Evolutionary conservation across 1,140 invertebrate genomes (phyloP).

Genomic region (Polypedilum pembai): DNA sequence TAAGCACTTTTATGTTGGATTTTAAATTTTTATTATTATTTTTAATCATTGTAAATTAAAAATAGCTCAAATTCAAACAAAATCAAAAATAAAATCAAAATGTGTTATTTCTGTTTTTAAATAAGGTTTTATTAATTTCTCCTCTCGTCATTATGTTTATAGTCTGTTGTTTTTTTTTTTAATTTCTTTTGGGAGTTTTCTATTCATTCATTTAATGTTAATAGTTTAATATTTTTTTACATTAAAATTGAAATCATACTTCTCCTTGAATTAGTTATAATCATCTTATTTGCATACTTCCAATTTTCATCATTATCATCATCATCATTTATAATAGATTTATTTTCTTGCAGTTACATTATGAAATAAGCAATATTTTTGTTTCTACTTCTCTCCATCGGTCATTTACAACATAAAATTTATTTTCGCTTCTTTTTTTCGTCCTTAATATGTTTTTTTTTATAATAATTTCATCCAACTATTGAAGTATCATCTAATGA

Average conservation of each 20-base stretch:
- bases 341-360: slow-evolving; percentile 18
- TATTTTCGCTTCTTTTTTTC: background rate
- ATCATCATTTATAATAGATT: slow-evolving; percentile 20
- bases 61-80: no score
- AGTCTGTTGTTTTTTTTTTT: background rate
- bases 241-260: slow-evolving; percentile 14
- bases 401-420: no score
- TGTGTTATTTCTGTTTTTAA: no score
- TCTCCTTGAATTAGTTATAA: slow-evolving; percentile 8
- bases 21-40: no score
- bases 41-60: no score
- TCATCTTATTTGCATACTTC: background rate
- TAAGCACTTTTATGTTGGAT: no score
- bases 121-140: no score
- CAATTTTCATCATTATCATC: background rate
- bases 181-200: slow-evolving; percentile 12
- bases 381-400: background rate
- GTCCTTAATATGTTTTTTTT: background rate
- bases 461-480: background rate
- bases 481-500: background rate
- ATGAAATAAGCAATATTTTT: slow-evolving; percentile 18
- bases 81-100: no score
- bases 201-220: slow-evolving; percentile 20
- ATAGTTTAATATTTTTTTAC: slow-evolving; percentile 11
- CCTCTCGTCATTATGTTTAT: background rate